phyloP scores from a whole-genome alignment of 2,113 vertebrate species.

The Megatriorchis doriae region DNA sequence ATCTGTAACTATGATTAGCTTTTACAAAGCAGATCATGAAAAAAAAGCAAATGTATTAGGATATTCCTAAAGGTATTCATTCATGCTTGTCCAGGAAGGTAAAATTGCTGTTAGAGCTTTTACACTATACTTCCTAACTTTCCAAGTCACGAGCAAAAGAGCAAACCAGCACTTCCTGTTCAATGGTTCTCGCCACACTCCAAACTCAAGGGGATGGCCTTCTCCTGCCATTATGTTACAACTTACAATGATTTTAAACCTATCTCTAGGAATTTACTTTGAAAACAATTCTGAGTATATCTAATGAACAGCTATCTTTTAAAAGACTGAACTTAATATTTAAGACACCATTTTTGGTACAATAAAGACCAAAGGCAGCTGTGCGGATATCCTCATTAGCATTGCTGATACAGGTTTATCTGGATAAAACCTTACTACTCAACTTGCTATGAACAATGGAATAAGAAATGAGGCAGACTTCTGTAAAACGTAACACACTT shows the following conservation, averaged over 20 bases:
- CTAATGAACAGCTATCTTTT: background rate
- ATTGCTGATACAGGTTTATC: background rate
- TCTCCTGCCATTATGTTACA: background rate
- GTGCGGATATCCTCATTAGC: background rate
- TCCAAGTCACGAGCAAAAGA: background rate
- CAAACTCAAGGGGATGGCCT: background rate
- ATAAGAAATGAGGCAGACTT: background rate
- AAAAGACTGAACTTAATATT: background rate
- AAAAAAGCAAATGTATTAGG: background rate
- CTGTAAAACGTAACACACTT: background rate
- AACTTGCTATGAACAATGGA: background rate
- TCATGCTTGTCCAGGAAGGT: background rate
- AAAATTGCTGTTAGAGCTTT: background rate
- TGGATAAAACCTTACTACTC: background rate
- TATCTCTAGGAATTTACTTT: background rate
- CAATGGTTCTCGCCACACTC: background rate
- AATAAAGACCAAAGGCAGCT: background rate
- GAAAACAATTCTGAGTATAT: background rate
- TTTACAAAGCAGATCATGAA: background rate
- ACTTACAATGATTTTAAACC: background rate
- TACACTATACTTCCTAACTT: background rate
- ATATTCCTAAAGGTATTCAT: background rate
- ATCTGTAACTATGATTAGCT: background rate
- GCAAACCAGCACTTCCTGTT: background rate
- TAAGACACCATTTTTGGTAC: background rate